Evolutionary conservation across 2,888 invertebrate genomes (phyloP).

Genomic region (Drosophila tripunctata): DNA sequence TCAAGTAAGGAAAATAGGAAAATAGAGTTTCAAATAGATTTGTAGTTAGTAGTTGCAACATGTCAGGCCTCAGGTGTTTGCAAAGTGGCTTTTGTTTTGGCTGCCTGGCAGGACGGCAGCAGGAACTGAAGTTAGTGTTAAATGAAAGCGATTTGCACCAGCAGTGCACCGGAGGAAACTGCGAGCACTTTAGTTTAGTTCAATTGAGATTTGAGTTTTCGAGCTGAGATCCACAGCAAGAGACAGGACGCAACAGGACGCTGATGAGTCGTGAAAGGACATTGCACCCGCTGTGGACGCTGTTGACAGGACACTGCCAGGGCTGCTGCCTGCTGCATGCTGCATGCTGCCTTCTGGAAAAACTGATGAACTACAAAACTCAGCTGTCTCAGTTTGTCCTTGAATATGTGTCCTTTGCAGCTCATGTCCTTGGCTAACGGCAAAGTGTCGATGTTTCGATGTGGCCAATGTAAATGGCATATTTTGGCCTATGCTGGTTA

Average conservation of each 20-base stretch:
- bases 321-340: neutral
- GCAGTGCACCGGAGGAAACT: conserved; percentile 67
- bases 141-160: conserved; percentile 74
- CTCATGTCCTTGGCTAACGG: too few species aligned
- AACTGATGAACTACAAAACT: conserved; percentile 7
- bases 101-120: conserved; percentile 33
- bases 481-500: conserved; percentile 76
- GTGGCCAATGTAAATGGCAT: conserved; percentile 73
- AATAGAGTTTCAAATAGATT: neutral
- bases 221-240: conserved; percentile 51
- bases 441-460: too few species aligned
- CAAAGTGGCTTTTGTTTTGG: conserved; percentile 39
- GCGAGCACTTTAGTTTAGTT: too few species aligned
- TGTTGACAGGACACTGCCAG: conserved; percentile 55
- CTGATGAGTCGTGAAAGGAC: conserved; percentile 66
- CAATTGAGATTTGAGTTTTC: neutral
- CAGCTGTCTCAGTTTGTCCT: conserved; percentile 15
- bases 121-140: conserved; percentile 57
- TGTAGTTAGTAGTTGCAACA: neutral
- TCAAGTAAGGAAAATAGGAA: neutral
- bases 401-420: conserved; percentile 30
- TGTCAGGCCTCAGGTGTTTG: conserved; percentile 40
- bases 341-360: neutral
- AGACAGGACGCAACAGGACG: conserved; percentile 57
- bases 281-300: conserved; percentile 67